Percentiles rank a stretch among this genome's conserved stretches.
Conservation (phyloP, 2,113 vertebrate genomes). For the Prietella phreatophila region DNA sequence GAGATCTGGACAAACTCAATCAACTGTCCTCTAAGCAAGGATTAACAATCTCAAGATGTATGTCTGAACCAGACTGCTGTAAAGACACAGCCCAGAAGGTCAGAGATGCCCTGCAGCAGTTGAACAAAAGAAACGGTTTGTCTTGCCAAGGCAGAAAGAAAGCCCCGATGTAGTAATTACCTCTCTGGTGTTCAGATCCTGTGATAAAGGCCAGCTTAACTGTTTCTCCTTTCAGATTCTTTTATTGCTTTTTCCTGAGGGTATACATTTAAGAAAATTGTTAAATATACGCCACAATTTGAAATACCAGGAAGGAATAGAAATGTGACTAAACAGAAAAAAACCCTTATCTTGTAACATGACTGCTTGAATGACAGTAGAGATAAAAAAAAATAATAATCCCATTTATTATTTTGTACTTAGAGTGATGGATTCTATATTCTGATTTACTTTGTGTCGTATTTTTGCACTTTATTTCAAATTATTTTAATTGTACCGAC, state of each 20-base stretch:
- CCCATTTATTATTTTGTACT: not conserved
- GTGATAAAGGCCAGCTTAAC: not conserved
- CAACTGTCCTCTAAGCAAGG: conserved; percentile 23
- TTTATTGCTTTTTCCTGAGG: not conserved
- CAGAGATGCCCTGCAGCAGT: conserved; percentile 52
- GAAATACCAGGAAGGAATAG: not conserved
- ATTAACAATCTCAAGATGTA: not conserved
- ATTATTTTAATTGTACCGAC: not conserved
- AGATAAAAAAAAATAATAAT: not conserved
- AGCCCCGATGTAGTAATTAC: not conserved
- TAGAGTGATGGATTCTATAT: not conserved
- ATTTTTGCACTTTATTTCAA: not conserved
- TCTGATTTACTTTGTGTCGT: not conserved
- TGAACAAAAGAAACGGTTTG: conserved; percentile 16
- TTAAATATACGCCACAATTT: not conserved
- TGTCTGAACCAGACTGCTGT: conserved; percentile 17
- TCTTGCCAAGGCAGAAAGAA: not conserved
- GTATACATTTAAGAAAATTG: not conserved
- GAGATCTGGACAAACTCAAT: conserved; percentile 71
- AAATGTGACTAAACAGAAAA: not conserved
- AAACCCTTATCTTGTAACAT: not conserved
- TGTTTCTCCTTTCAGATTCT: not conserved
- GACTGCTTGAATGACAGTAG: not conserved
- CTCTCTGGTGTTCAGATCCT: not conserved
- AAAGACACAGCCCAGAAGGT: conserved; percentile 45